Evolutionary conservation across 2,113 vertebrate genomes (phyloP).

Genomic region (Platysteira castanea): DNA sequence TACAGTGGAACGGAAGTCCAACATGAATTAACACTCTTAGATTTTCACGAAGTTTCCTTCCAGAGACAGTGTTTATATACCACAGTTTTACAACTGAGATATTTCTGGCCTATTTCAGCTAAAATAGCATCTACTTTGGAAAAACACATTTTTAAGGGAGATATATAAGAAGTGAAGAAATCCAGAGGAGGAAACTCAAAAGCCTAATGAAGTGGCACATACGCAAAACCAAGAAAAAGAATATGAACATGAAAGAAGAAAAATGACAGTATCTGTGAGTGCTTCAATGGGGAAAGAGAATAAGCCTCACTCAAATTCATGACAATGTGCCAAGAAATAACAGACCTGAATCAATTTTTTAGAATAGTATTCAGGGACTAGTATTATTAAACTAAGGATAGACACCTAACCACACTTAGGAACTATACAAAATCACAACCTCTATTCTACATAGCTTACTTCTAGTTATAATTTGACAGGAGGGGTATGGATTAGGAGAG

Average conservation of each 20-base stretch:
- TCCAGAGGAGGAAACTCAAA: not conserved
- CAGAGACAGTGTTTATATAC: not conserved
- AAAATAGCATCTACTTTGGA: not conserved
- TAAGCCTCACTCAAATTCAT: not conserved
- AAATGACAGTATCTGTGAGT: not conserved
- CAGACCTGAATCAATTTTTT: not conserved
- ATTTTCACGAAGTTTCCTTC: not conserved
- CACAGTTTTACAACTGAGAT: not conserved
- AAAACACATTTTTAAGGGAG: not conserved
- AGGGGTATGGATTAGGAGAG: not conserved
- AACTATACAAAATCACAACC: not conserved
- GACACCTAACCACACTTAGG: not conserved
- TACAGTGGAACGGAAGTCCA: not conserved
- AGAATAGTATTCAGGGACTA: not conserved
- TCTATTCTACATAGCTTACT: not conserved
- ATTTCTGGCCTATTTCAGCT: not conserved
- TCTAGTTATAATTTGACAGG: not conserved
- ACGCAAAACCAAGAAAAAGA: not conserved
- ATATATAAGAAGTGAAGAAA: not conserved
- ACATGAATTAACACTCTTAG: not conserved
- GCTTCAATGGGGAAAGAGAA: not conserved
- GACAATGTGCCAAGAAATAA: not conserved
- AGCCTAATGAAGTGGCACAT: not conserved
- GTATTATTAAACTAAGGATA: not conserved
- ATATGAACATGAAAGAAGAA: not conserved